A percentile compares a stretch with the other conserved stretches of the same genome.
Conservation (phyloP, 2,888 invertebrate genomes). For the Lepas anatifera region DNA sequence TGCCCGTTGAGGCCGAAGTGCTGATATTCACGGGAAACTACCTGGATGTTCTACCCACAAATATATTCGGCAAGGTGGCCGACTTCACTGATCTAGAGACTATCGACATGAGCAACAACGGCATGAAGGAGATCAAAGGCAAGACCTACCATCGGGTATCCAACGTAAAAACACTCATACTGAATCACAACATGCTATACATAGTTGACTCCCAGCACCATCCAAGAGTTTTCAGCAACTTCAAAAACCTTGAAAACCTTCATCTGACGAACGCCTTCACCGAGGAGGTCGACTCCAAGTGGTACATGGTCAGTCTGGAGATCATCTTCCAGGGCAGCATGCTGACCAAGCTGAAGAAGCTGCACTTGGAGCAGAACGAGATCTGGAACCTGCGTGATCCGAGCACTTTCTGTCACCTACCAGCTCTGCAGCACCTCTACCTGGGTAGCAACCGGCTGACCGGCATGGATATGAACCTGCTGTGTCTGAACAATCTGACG, state of each 20-base stretch:
- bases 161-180: conserved; percentile 50
- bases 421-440: conserved; percentile 51
- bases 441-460: conserved; percentile 43
- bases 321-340: conserved; percentile 53
- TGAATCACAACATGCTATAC: conserved; percentile 56
- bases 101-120: conserved; percentile 60
- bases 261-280: conserved; percentile 61
- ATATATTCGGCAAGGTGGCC: conserved; percentile 52
- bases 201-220: conserved; percentile 40
- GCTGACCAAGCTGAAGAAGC: conserved; percentile 48
- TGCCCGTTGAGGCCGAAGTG: conserved; percentile 50
- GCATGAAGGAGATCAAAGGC: conserved; percentile 54
- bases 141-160: conserved; percentile 59
- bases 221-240: conserved; percentile 38
- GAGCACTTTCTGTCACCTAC: conserved; percentile 49
- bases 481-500: conserved; percentile 49
- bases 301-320: conserved; percentile 26
- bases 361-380: conserved; percentile 63
- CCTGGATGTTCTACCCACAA: conserved; percentile 50
- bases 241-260: conserved; percentile 46
- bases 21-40: conserved; percentile 58
- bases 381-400: conserved; percentile 44
- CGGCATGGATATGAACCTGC: conserved; percentile 48
- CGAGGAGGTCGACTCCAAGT: conserved; percentile 24
- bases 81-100: conserved; percentile 45